Percentiles rank a stretch among this genome's conserved stretches.
These are phyloP conservation scores for Hedya salicella DNA, from an alignment of 2,888 invertebrate species.

Conservation along the genomic window DNA sequence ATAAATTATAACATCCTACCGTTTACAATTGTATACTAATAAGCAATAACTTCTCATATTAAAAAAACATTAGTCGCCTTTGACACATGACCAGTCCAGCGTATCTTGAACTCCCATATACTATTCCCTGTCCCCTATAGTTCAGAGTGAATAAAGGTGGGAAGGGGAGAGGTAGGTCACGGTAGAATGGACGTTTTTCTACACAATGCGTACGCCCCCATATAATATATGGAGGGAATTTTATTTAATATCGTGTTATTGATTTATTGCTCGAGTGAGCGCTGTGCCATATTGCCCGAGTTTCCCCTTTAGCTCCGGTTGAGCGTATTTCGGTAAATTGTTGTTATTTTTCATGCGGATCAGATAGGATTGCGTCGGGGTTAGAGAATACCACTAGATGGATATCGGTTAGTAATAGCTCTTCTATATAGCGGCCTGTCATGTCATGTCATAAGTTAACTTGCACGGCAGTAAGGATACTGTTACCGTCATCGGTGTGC, in stretches of 20 bases:
- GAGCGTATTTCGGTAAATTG: slow-evolving; percentile 42
- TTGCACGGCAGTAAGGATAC: no score
- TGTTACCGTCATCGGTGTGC: no score
- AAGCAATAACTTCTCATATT: slow-evolving; percentile 73
- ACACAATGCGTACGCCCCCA: slow-evolving; percentile 59
- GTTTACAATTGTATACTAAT: slow-evolving; percentile 67
- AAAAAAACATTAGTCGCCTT: slow-evolving; percentile 70
- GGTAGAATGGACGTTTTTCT: slow-evolving; percentile 63
- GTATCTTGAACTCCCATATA: slow-evolving; percentile 48
- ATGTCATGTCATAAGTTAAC: no score
- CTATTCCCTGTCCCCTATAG: slow-evolving; percentile 41
- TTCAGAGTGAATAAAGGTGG: slow-evolving; percentile 41
- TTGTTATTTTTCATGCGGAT: slow-evolving; percentile 42
- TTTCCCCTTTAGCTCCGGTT: slow-evolving; percentile 57
- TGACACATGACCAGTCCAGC: slow-evolving; percentile 62
- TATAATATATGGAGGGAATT: slow-evolving; percentile 74
- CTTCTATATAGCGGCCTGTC: no score
- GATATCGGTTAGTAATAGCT: not conserved
- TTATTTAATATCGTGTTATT: slow-evolving; percentile 81
- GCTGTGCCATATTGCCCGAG: slow-evolving; percentile 58
- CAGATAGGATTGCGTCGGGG: slow-evolving; percentile 24
- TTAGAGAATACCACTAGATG: slow-evolving; percentile 1
- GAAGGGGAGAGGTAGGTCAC: slow-evolving; percentile 52
- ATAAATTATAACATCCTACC: slow-evolving; percentile 63
- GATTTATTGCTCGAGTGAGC: slow-evolving; percentile 71